A percentile compares a stretch with the other conserved stretches of the same genome.
These are phyloP conservation scores for Chloroclystis v-ata DNA, from an alignment of 2,888 invertebrate genomes.

Conservation along the genomic window DNA sequence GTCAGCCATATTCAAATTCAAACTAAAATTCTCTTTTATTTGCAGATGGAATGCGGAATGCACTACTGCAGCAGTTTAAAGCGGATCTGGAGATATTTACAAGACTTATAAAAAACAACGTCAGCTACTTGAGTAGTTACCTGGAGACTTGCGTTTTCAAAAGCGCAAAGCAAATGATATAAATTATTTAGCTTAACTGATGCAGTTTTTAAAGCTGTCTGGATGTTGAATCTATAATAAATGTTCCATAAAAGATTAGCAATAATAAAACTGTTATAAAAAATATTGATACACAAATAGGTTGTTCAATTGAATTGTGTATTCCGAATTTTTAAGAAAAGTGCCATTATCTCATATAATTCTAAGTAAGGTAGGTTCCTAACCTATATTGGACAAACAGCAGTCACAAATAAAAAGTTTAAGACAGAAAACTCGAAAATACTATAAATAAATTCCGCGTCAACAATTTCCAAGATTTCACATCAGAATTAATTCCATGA, in stretches of 20 bases:
- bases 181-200: not conserved
- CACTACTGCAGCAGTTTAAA: too few species aligned
- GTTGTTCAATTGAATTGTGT: too few species aligned
- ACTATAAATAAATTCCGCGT: constrained; percentile 23
- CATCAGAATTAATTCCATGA: constrained; percentile 25
- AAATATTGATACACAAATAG: too few species aligned
- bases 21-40: constrained; percentile 23
- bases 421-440: constrained; percentile 5
- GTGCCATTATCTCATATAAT: too few species aligned
- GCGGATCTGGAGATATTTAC: too few species aligned
- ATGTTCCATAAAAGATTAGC: too few species aligned
- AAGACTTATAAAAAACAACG: not conserved
- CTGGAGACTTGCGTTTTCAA: not conserved
- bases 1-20: constrained; percentile 28
- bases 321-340: too few species aligned
- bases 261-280: too few species aligned
- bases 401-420: too few species aligned
- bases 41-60: constrained; percentile 3
- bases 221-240: too few species aligned
- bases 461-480: constrained; percentile 23
- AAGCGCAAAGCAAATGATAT: constrained; percentile 4
- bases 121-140: not conserved
- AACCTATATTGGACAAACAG: too few species aligned
- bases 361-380: too few species aligned
- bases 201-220: not conserved